Evolutionary conservation across 2,797 vertebrate species (phyloP), one percentile per base, ranked within the genome.

Genomic region (Gallinago nigripennis): DNA sequence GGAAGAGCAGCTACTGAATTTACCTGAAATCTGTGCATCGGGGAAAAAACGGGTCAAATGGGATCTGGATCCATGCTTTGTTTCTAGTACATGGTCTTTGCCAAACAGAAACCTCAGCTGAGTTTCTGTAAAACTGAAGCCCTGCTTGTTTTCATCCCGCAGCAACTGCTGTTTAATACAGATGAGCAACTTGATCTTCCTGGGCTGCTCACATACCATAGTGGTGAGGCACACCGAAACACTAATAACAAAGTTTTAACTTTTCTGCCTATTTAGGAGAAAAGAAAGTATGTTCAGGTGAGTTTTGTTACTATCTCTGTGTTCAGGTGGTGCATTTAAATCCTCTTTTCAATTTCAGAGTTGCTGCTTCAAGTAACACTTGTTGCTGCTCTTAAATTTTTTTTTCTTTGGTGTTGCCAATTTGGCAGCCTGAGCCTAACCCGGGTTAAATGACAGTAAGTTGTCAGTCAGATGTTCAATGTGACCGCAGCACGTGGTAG

Each of bases 41-140:
- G 85, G 88, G 88, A 89, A 89, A 77, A 84, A 43, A 21, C 45
- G 50, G 79, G 84, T 92, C 92, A 85, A 87, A 66, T 65, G 76
- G 70, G 70, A 79, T 73, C 58, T 85, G 87, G 88, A 91, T 84
- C 86, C 21, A 13, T 80, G 77, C 64, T 90, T 75, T 76, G 25
- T 87, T 84, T 90, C 70, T 70, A 57, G 46, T 76, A 57, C 39
- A 8, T 89, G 3, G 0, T 45, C 60, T 86, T 84, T 95, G 94
- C 82, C 91, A 83, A 86, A 75, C 91, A 90, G 83, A 95, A 95
- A 90, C 92, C 84, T 95, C 94, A 91, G 88, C 84, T 92, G 92
- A 86, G 88, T 60, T 93, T 88, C 82, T 88, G 58, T 70, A 78
- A 50, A 86, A 46, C 58, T 92, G 80, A 90, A 95, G 85, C 71